Evolutionary conservation across 2,113 vertebrate species (phyloP).

Genomic region (Chamaetylas fuelleborni): DNA sequence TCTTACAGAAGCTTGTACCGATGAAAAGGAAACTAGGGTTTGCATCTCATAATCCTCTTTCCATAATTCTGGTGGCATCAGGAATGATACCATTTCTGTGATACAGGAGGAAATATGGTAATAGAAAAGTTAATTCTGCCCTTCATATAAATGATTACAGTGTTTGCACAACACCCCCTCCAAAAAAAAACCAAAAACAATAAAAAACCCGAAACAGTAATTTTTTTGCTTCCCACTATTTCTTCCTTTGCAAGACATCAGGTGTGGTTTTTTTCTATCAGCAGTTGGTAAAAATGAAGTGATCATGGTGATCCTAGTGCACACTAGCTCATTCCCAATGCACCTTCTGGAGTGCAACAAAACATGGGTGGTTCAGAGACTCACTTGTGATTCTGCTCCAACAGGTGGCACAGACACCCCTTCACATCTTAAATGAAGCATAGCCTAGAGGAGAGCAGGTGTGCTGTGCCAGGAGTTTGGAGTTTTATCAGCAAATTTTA

Average conservation of each 20-base stretch:
- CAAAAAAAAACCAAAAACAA: neutral
- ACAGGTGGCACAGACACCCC: neutral
- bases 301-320: neutral
- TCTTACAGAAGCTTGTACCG: neutral
- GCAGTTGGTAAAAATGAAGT: neutral
- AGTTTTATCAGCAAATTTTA: neutral
- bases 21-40: neutral
- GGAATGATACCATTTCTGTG: neutral
- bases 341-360: neutral
- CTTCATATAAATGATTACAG: neutral
- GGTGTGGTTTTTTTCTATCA: neutral
- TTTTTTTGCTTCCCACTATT: neutral
- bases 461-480: neutral
- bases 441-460: neutral
- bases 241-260: neutral
- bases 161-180: neutral
- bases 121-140: neutral
- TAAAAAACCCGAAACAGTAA: neutral
- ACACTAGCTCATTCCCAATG: fast-evolving
- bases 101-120: neutral
- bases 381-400: neutral
- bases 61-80: neutral
- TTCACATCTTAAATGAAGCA: neutral
- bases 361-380: neutral
- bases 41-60: neutral